These are phyloP conservation scores for Montipora capricornis DNA, from an alignment of 64 coral and sea anemone species.

Conservation along the genomic window DNA sequence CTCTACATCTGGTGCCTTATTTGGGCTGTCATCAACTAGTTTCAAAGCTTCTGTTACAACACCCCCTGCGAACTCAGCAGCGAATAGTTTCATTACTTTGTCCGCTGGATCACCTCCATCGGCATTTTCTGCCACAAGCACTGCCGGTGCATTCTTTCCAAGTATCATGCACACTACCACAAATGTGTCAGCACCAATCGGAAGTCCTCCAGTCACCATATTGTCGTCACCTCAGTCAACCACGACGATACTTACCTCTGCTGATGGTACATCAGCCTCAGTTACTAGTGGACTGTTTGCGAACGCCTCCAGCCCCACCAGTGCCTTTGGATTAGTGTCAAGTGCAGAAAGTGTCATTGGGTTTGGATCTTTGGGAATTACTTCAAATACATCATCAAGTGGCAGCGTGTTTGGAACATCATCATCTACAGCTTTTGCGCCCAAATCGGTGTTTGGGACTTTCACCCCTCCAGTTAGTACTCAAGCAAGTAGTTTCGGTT, in stretches of 20 bases:
- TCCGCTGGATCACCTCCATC: conserved; percentile 12
- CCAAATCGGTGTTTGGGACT: conserved; percentile 14
- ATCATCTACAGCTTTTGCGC: neutral
- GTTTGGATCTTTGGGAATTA: neutral
- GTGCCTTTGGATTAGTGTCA: conserved; percentile 17
- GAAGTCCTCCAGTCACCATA: neutral
- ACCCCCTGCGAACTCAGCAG: neutral
- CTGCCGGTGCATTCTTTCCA: conserved; percentile 9
- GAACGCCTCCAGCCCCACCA: neutral
- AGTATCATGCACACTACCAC: neutral
- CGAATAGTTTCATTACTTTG: neutral
- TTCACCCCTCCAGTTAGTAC: neutral
- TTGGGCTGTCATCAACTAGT: neutral
- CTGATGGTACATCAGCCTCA: neutral
- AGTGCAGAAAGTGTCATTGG: neutral
- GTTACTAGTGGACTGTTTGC: conserved; percentile 13
- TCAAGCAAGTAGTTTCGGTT: conserved; percentile 40
- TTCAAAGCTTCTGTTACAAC: neutral
- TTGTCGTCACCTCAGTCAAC: neutral
- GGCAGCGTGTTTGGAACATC: conserved; percentile 19
- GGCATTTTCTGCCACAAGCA: conserved; percentile 1
- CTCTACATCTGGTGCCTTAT: neutral
- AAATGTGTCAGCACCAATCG: neutral
- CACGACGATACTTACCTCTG: neutral
- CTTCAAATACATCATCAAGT: neutral